Evolutionary conservation across 2,888 invertebrate species (phyloP).

Genomic region (Drosophila parthenogenetica): DNA sequence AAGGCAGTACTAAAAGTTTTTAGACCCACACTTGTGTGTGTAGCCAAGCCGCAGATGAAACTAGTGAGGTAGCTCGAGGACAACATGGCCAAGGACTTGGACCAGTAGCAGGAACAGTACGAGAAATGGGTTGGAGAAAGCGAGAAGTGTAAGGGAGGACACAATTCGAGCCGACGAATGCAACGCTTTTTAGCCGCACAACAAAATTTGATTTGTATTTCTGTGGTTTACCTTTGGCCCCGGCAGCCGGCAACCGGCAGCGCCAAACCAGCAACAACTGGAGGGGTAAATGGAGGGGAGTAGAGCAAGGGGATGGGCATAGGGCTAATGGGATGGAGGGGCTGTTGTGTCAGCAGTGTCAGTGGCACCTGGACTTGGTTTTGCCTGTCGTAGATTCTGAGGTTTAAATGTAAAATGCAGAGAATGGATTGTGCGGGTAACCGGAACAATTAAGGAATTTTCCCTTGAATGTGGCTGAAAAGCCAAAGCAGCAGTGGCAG

Average conservation of each 20-base stretch:
- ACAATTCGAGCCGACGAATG: constrained; percentile 11
- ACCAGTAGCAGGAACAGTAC: neutral
- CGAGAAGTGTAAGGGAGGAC: neutral
- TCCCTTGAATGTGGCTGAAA: constrained; percentile 50
- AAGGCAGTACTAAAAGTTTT: neutral
- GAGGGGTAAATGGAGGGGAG: neutral
- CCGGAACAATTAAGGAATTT: constrained; percentile 85
- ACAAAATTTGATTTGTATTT: constrained; percentile 84
- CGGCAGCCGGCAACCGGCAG: constrained; percentile 33
- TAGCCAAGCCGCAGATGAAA: constrained; percentile 35
- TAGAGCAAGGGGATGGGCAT: neutral
- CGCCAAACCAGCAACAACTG: constrained; percentile 36
- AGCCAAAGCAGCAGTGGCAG: constrained; percentile 23
- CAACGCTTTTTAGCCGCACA: constrained; percentile 80
- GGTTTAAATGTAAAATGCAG: constrained; percentile 82
- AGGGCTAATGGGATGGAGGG: too few species aligned
- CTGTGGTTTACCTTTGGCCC: constrained; percentile 83
- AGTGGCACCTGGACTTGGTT: constrained; percentile 78
- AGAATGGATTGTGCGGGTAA: constrained; percentile 85
- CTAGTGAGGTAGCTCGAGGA: constrained; percentile 29
- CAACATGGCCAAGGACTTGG: constrained; percentile 24
- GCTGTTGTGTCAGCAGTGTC: constrained; percentile 63
- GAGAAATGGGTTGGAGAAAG: neutral
- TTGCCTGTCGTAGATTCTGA: constrained; percentile 73
- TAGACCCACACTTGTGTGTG: constrained; percentile 14